Conservation (phyloP, 2,888 invertebrate species). For the Busseola fusca region DNA sequence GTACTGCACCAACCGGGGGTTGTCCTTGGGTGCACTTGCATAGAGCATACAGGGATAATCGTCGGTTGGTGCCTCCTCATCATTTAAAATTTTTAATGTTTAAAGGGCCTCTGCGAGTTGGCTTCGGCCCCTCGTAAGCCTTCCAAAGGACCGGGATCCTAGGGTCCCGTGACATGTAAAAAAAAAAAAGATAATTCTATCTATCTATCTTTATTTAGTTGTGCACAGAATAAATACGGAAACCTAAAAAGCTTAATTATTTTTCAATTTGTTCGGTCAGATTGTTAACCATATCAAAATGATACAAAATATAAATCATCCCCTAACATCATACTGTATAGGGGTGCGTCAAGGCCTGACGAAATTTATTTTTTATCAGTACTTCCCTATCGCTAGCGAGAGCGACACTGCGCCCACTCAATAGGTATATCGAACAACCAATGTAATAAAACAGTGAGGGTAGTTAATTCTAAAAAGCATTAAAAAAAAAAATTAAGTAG, state of each 20-base stretch:
- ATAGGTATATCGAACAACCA: slow-evolving; percentile 19
- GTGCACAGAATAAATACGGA: background rate
- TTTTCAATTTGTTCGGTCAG: slow-evolving; percentile 3
- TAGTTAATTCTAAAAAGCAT: slow-evolving; percentile 6
- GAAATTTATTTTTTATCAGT: slow-evolving; percentile 66
- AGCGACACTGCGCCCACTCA: slow-evolving; percentile 56
- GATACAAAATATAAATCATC: slow-evolving; percentile 4
- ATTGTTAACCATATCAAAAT: background rate
- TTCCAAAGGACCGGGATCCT: too few relatives aligned
- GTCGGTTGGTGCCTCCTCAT: too few relatives aligned
- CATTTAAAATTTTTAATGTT: too few relatives aligned
- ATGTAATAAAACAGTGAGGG: slow-evolving; percentile 4
- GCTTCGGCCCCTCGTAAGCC: too few relatives aligned
- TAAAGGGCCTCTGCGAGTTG: too few relatives aligned
- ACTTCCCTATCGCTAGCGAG: slow-evolving; percentile 64
- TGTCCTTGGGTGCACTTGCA: too few relatives aligned
- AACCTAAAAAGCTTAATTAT: background rate
- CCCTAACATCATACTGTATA: slow-evolving; percentile 66
- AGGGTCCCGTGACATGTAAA: too few relatives aligned
- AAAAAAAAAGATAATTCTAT: too few relatives aligned
- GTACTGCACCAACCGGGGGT: too few relatives aligned
- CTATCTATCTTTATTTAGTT: background rate
- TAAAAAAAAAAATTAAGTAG: background rate
- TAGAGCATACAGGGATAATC: too few relatives aligned
- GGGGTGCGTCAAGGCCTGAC: slow-evolving; percentile 59